Evolutionary conservation across 2,888 invertebrate species (phyloP).

Genomic region (Andrena haemorrhoa): DNA sequence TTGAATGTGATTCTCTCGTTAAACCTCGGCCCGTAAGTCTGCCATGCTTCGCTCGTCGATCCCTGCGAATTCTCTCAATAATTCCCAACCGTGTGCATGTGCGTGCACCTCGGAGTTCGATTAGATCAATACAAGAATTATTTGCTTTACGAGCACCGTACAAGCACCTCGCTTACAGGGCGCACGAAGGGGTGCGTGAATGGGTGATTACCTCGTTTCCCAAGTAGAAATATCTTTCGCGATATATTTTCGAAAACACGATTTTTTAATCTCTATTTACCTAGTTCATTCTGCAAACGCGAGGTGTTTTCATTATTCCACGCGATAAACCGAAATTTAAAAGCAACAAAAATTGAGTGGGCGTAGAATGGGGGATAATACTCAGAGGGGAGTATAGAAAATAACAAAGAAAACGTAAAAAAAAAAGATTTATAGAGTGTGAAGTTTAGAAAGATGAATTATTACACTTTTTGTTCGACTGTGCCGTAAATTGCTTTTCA

Average conservation of each 20-base stretch:
- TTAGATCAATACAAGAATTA: not conserved
- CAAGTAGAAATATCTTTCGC: not conserved
- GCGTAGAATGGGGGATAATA: too few relatives aligned
- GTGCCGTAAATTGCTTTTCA: not conserved
- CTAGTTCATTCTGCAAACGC: too few relatives aligned
- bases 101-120: not conserved
- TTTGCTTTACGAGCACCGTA: not conserved
- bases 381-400: too few relatives aligned
- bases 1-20: slow-evolving; percentile 92
- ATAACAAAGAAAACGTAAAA: too few relatives aligned
- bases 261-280: too few relatives aligned
- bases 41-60: slow-evolving; percentile 58
- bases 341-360: too few relatives aligned
- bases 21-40: slow-evolving; percentile 89
- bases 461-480: too few relatives aligned
- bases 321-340: too few relatives aligned
- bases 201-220: not conserved
- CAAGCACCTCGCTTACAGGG: not conserved
- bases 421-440: too few relatives aligned
- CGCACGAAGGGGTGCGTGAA: not conserved
- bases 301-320: too few relatives aligned
- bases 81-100: slow-evolving; percentile 5
- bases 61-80: slow-evolving; percentile 43
- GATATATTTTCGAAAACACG: too few relatives aligned
- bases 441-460: too few relatives aligned